Evolutionary conservation across 2,888 invertebrate species (phyloP), one percentile per base, ranked within the genome.

Genomic region (Melipona beecheii): DNA sequence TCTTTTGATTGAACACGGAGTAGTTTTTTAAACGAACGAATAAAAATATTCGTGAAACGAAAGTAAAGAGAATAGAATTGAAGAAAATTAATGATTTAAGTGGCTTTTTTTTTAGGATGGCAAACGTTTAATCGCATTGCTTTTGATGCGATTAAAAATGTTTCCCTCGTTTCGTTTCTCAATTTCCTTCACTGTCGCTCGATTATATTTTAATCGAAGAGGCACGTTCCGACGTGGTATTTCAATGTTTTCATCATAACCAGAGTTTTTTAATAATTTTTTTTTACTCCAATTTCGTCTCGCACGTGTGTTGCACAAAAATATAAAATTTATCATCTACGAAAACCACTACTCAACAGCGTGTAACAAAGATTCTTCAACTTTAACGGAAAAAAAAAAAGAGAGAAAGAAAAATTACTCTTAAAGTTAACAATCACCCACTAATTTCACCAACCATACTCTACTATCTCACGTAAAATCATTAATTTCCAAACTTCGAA

Each of bases 101-200:
- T 43, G 9, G 43, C 43, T 11, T 11, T 43, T 31, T 31, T 9
- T 9, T 43, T 11, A 43, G 9, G 9, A 43, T 52, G 6, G 27
- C 13, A n/a, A 58, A 21, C 50, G 50, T 52, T 74, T n/a, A 24
- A 64, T 36, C 4, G 27, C 54, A 49, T 64, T 69, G 70, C 65
- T 75, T 24, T 54, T 19, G 68, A 49, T 27, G 50, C 75, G 66
- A 64, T 79, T 58, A 50, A 54, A 58, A 19, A 52, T 13, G 6
- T 24, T 4, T 13, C 31, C 17, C 31, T 19, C 6, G 2, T 52
- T 52, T 52, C 50, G n/a, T 13, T 15, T 24, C 17, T 19, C 13
- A 52, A 6, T 64, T 9, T 15, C 17, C 13, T 69, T 21, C n/a
- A n/a, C 19, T n/a, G 36, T 70, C 13, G 15, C 31, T 31, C 5